These are phyloP conservation scores for Thripadectes ignobilis DNA, from an alignment of 2,797 vertebrate species.

Conservation along the genomic window DNA sequence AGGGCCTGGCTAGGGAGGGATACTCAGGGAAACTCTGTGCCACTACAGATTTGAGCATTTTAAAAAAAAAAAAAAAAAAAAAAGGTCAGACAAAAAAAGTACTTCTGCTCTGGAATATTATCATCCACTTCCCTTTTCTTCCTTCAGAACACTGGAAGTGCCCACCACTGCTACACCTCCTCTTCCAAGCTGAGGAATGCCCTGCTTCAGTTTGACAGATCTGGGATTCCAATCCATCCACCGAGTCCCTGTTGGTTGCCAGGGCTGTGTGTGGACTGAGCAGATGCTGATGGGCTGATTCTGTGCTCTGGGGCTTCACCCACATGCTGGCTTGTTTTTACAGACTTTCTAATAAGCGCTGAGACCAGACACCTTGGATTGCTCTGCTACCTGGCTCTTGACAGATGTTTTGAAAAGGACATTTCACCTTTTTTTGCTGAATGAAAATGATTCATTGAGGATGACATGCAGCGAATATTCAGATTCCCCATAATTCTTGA, in stretches of 20 bases:
- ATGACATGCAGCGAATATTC: not conserved
- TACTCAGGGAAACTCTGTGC: not conserved
- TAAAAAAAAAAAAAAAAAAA: not conserved
- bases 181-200: not conserved
- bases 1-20: not conserved
- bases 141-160: not conserved
- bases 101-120: not conserved
- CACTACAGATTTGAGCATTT: not conserved
- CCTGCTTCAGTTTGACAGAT: not conserved
- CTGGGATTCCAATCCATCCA: accelerated
- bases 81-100: not conserved
- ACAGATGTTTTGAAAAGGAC: not conserved
- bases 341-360: not conserved
- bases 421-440: not conserved
- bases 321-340: accelerated
- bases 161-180: not conserved
- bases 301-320: too few species aligned
- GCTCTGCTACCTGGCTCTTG: not conserved
- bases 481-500: not conserved
- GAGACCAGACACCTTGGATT: not conserved
- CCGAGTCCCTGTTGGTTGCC: not conserved
- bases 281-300: not conserved
- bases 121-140: not conserved
- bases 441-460: not conserved
- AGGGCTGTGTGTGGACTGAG: accelerated